Conservation (phyloP, 2,888 invertebrate genomes). For the Galeruca laticollis region DNA sequence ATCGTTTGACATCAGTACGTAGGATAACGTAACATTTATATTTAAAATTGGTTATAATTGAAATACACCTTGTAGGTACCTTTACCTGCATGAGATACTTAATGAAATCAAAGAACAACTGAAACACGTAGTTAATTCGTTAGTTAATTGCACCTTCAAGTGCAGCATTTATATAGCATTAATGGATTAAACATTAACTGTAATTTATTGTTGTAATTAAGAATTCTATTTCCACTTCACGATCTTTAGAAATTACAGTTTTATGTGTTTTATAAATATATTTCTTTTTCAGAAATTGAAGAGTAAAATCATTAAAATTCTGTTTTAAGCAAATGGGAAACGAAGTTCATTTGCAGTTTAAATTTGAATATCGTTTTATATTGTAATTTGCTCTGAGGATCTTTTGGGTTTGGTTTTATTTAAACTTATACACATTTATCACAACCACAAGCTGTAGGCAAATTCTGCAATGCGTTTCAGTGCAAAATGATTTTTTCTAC, state of each 20-base stretch:
- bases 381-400: constrained; percentile 5
- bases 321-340: not conserved
- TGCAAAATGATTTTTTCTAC: not conserved
- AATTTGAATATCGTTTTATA: constrained; percentile 9
- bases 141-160: constrained; percentile 15
- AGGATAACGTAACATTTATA: not conserved
- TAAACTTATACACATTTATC: not conserved
- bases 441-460: not conserved
- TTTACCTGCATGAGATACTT: not conserved
- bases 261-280: not conserved
- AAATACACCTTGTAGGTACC: not conserved
- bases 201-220: constrained; percentile 15
- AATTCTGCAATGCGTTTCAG: not conserved
- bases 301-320: constrained; percentile 2
- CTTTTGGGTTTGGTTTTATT: not conserved
- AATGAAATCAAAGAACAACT: constrained; percentile 7
- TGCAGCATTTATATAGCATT: constrained; percentile 15
- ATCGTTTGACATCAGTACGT: not conserved
- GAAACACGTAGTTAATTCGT: constrained; percentile 7
- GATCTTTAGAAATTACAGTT: constrained; percentile 3
- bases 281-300: not conserved
- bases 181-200: constrained; percentile 19
- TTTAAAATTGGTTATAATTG: constrained; percentile 1
- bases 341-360: constrained; percentile 3
- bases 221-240: constrained; percentile 3